Evolutionary conservation across 1,140 invertebrate genomes (phyloP), one percentile per base, ranked within the genome.

Genomic region (Sminthurinus signatus): DNA sequence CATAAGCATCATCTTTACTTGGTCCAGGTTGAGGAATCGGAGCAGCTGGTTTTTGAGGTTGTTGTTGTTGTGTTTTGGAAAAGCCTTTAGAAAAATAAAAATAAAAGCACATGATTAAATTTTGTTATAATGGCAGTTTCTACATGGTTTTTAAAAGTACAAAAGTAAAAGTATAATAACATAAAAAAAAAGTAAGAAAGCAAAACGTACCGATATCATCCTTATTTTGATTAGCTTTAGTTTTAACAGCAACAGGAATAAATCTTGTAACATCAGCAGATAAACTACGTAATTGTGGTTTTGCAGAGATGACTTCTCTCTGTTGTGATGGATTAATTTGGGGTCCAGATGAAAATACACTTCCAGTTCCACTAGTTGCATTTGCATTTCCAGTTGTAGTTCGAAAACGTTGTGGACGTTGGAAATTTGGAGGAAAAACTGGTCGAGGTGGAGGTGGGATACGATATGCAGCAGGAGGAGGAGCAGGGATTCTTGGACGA

Each of bases 1-100:
- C 87, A 74, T 98, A 98, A 36, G 94, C 95, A 75, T 98, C 94
- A 75, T 98, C 95, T 76, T 98, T 98, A 39, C 88, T 96, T 42
- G 84, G 85, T 69, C 81, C 79, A 54, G 78, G 74, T 69, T 48
- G 48, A 50, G 43, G 14, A 36, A 52, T 27, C 14, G 39, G 32
- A 17, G 58, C 27, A 21, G 57, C 29, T 32, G 21, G 36, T 36
- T 55, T 36, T 56, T 64, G 59, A 43, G 62, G 57, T 51, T 46
- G 46, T 48, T 65, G 69, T 12, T 25, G 50, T 52, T 8, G 50
- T n/a, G 50, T 14, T 8, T 74, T 72, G 12, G 32, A 15, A 36
- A 36, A 36, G 5, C 32, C 32, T 36, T n/a, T n/a, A n/a, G 32
- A 15, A 36, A 36, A 36, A 36, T 36, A 36, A 36, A 72, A 72